These are phyloP conservation scores for Myiothlypis coronata DNA, from an alignment of 2,797 vertebrate genomes.

Conservation along the genomic window DNA sequence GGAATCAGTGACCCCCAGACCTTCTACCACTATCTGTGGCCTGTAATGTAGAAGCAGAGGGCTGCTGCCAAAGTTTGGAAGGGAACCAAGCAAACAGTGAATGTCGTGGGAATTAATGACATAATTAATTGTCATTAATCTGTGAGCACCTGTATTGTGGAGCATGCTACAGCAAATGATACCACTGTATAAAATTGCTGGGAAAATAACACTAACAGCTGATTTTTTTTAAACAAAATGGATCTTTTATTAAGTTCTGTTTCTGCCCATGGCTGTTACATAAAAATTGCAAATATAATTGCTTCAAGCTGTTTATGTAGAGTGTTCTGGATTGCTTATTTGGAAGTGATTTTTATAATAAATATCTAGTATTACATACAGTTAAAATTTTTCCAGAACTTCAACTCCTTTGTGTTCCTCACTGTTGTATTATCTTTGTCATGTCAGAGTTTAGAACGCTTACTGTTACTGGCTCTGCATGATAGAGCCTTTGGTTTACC, in stretches of 20 bases:
- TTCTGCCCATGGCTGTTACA: background rate
- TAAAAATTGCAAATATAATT: constrained; percentile 12
- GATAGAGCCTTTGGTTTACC: background rate
- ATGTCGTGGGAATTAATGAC: background rate
- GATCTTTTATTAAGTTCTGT: background rate
- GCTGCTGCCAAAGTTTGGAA: background rate
- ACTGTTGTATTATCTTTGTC: background rate
- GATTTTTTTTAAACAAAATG: background rate
- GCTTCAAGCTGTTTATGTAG: constrained; percentile 16
- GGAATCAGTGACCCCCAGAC: background rate
- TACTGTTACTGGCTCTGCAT: background rate
- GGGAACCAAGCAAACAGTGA: background rate
- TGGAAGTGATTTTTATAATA: constrained; percentile 5
- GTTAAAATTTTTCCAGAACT: background rate
- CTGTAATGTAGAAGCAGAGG: background rate
- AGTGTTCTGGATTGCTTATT: background rate
- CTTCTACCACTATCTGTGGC: background rate
- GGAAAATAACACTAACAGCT: background rate
- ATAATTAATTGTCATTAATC: background rate
- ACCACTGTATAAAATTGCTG: background rate
- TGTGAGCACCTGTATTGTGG: background rate
- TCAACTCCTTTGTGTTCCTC: background rate
- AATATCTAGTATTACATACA: background rate
- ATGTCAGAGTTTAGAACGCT: background rate
- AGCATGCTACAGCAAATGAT: background rate